These are phyloP conservation scores for Odontomachus brunneus DNA, from an alignment of 1,140 invertebrate genomes.

Conservation along the genomic window DNA sequence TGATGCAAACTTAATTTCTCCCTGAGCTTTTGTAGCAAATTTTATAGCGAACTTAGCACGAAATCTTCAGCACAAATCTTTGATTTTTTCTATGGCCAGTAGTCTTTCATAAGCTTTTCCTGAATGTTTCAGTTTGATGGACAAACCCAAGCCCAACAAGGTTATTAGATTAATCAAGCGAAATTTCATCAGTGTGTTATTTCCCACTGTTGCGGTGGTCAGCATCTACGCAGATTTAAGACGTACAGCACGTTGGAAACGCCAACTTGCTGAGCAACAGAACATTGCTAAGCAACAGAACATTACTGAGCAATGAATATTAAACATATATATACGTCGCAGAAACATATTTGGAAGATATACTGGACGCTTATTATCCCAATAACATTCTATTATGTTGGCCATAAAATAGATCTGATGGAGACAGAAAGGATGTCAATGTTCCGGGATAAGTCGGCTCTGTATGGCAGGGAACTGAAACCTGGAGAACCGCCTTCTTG, in stretches of 20 bases:
- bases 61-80: too few relatives aligned
- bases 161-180: conserved; percentile 78
- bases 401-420: conserved; percentile 88
- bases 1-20: too few relatives aligned
- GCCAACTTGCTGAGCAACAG: conserved; percentile 65
- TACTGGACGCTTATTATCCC: conserved; percentile 84
- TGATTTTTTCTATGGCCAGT: background rate
- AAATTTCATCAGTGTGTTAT: conserved; percentile 88
- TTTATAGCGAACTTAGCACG: too few relatives aligned
- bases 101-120: background rate
- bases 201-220: conserved; percentile 87
- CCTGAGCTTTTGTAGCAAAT: too few relatives aligned
- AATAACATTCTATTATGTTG: conserved; percentile 86
- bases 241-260: conserved; percentile 90
- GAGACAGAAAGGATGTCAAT: conserved; percentile 89
- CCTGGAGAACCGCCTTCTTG: conserved; percentile 90
- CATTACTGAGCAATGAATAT: conserved; percentile 21
- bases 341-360: conserved; percentile 49
- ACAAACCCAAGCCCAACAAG: conserved; percentile 9
- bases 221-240: conserved; percentile 89
- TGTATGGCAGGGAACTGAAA: conserved; percentile 89
- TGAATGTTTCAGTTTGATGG: conserved; percentile 79
- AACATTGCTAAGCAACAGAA: background rate
- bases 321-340: background rate
- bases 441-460: conserved; percentile 91